These are phyloP conservation scores for Synergus itoensis DNA, from an alignment of 2,888 invertebrate genomes.

Conservation along the genomic window DNA sequence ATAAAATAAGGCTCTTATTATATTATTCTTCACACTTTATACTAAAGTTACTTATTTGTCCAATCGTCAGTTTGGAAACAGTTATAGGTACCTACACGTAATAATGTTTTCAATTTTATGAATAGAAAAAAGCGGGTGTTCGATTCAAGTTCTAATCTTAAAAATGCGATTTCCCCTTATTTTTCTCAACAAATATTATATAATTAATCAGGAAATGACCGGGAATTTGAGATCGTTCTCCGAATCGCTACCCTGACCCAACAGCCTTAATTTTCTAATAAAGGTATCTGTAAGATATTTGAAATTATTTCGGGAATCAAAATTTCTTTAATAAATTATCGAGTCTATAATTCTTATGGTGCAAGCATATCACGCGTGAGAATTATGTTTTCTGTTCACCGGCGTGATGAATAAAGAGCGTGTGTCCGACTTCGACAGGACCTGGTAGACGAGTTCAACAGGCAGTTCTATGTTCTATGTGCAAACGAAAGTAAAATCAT, in stretches of 20 bases:
- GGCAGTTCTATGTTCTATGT: slow-evolving; percentile 17
- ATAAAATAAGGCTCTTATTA: not conserved
- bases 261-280: too few relatives aligned
- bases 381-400: slow-evolving; percentile 28
- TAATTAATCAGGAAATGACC: too few relatives aligned
- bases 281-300: too few relatives aligned
- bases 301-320: not conserved
- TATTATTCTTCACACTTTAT: not conserved
- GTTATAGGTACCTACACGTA: too few relatives aligned
- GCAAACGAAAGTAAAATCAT: slow-evolving; percentile 36
- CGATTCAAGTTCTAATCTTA: too few relatives aligned
- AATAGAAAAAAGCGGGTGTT: too few relatives aligned
- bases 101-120: too few relatives aligned
- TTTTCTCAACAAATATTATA: too few relatives aligned
- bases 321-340: too few relatives aligned
- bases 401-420: slow-evolving; percentile 27
- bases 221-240: too few relatives aligned
- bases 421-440: slow-evolving; percentile 36
- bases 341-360: slow-evolving; percentile 16
- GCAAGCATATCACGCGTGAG: slow-evolving; percentile 19
- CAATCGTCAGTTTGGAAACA: not conserved
- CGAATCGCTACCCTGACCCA: too few relatives aligned
- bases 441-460: not conserved
- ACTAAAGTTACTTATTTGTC: not conserved
- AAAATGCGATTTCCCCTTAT: too few relatives aligned